These are phyloP conservation scores for Lucinisca nassula DNA, from an alignment of 2,888 invertebrate genomes.

Conservation along the genomic window DNA sequence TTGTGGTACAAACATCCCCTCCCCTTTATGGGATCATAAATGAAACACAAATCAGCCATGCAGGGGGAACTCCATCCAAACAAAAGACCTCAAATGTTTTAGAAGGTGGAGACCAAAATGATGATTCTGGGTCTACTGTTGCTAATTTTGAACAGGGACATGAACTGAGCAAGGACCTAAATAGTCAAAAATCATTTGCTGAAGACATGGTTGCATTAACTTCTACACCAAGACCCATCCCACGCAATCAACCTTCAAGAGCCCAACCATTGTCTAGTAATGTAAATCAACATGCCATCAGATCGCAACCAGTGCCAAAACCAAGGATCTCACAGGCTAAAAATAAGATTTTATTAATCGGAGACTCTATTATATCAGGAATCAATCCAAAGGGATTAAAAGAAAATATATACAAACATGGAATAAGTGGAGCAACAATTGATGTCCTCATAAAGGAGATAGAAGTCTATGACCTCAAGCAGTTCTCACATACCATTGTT, in stretches of 20 bases:
- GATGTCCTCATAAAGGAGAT: too few relatives aligned
- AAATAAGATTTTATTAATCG: too few relatives aligned
- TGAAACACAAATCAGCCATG: not conserved
- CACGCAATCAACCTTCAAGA: not conserved
- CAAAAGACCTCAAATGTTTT: not conserved
- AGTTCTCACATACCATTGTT: too few relatives aligned
- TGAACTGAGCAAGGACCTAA: not conserved
- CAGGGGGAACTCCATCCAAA: not conserved
- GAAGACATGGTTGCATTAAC: not conserved
- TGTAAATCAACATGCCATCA: not conserved
- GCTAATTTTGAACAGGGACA: too few relatives aligned
- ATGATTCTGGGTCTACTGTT: not conserved
- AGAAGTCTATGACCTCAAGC: too few relatives aligned
- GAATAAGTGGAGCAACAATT: too few relatives aligned
- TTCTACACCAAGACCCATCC: not conserved
- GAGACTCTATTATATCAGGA: too few relatives aligned
- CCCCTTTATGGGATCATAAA: not conserved
- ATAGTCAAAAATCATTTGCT: not conserved
- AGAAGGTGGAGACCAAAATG: not conserved
- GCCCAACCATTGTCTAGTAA: not conserved
- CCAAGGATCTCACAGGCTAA: not conserved
- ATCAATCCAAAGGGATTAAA: too few relatives aligned
- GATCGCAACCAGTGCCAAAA: not conserved
- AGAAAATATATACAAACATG: too few relatives aligned
- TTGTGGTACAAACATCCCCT: not conserved